These are phyloP conservation scores for Pilophorus perplexus DNA, from an alignment of 2,888 invertebrate genomes.

Conservation along the genomic window DNA sequence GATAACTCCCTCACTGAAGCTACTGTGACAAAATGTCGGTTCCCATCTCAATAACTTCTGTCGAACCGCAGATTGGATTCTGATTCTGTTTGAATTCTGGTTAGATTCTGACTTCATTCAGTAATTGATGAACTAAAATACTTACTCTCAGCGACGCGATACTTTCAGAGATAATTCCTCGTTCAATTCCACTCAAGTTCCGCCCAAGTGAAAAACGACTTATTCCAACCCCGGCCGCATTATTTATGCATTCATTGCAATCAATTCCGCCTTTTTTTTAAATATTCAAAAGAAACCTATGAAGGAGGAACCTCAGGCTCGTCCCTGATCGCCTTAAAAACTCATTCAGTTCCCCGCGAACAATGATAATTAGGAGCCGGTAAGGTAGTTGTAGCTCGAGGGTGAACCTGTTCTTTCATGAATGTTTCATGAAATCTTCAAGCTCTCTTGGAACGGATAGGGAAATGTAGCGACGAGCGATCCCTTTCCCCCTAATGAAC, in stretches of 20 bases:
- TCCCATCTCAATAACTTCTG: too few species aligned
- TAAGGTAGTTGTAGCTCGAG: background rate
- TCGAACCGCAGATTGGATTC: too few species aligned
- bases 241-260: background rate
- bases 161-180: too few species aligned
- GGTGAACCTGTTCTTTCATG: constrained; percentile 4
- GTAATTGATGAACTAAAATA: too few species aligned
- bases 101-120: too few species aligned
- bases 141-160: too few species aligned
- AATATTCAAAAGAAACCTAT: background rate
- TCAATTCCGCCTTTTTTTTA: background rate
- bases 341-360: background rate
- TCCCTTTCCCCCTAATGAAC: constrained; percentile 31
- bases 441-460: constrained; percentile 13
- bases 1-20: too few species aligned
- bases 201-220: too few species aligned
- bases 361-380: background rate
- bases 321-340: background rate
- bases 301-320: background rate
- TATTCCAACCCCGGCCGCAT: too few species aligned
- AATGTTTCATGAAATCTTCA: constrained; percentile 36
- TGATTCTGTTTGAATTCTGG: too few species aligned
- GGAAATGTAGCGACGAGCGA: constrained; percentile 20
- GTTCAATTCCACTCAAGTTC: too few species aligned
- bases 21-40: too few species aligned